Base-by-base conservation (phyloP, 2,888 invertebrate species). In the Tipula lateralis region DNA sequence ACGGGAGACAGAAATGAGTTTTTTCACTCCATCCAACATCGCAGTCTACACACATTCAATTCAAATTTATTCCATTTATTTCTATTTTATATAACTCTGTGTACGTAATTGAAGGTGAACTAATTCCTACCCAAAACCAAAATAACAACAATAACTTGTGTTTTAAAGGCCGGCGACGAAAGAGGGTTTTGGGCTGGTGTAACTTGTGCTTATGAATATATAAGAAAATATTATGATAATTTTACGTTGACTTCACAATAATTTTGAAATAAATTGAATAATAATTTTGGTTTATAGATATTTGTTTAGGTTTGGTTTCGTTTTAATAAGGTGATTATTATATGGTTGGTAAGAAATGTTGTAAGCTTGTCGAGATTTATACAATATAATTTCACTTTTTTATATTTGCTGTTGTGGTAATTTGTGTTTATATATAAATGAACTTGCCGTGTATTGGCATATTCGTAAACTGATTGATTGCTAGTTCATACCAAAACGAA, bases 61-160 rank as follows among this genome's bases (percentile, higher is more conserved):
- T 66, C 66, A 66, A 66, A 66, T 66, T 66, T 66, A 66, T 66
- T 66, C 66, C 66, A 66, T 66, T 66, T 50, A 50, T 50, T 50
- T 50, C 50, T 50, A 50, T 50, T 16, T 50, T 66, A 9, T 24
- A 24, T 24, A 24, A 66, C 9, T 66, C 24, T 66, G 24, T 19
- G 66, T 66, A 66, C 66, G 24, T 66, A 66, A 24, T 66, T 66
- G 66, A 66, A 66, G 66, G 66, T 66, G 66, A 66, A 66, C 66
- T 66, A 66, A 66, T 66, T 66, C 66, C 66, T 66, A 66, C 24
- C 24, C 66, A 66, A 66, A 66, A 19, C 24, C 66, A 66, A 66
- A 19, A 24, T 24, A 66, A 24, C 66, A 66, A 66, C 19, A 66
- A 66, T 66, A 66, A 24, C 24, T 66, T 66, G 12, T 9, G 66